A percentile compares a stretch with the other conserved stretches of the same genome.
Conservation (phyloP, 2,113 vertebrate species). For the Osmerus eperlanus region DNA sequence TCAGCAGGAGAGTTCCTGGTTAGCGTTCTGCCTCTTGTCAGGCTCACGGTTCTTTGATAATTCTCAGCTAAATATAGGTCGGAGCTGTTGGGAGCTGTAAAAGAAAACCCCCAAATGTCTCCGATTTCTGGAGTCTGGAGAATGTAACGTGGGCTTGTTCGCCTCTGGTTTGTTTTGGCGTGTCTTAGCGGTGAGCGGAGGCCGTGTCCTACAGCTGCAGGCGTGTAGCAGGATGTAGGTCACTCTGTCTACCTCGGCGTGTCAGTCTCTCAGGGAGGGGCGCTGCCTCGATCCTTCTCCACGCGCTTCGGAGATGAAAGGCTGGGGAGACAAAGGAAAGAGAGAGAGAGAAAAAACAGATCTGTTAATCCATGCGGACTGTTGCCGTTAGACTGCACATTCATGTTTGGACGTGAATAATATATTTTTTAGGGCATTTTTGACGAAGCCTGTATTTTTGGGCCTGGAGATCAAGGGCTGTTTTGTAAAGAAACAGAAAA, state of each 20-base stretch:
- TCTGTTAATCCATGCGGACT: slow-evolving; percentile 44
- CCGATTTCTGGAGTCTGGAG: slow-evolving; percentile 31
- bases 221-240: slow-evolving; percentile 65
- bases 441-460: slow-evolving; percentile 1
- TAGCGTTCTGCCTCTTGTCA: slow-evolving; percentile 19
- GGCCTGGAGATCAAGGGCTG: slow-evolving; percentile 26
- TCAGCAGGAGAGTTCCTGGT: slow-evolving; percentile 23
- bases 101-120: neutral
- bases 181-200: slow-evolving; percentile 22
- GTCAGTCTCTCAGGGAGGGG: slow-evolving; percentile 57
- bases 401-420: slow-evolving; percentile 6
- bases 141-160: slow-evolving; percentile 9
- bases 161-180: slow-evolving; percentile 24
- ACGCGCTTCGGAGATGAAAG: slow-evolving; percentile 53
- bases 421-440: slow-evolving; percentile 21
- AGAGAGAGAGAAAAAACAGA: slow-evolving; percentile 43
- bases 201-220: slow-evolving; percentile 38
- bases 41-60: slow-evolving; percentile 7
- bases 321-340: slow-evolving; percentile 59
- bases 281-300: slow-evolving; percentile 25
- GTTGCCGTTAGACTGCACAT: slow-evolving; percentile 22
- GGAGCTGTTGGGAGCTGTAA: slow-evolving; percentile 11
- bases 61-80: slow-evolving; percentile 19
- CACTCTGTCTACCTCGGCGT: slow-evolving; percentile 63
- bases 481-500: neutral